Evolutionary conservation across 2,113 vertebrate genomes (phyloP).

Genomic region (Delphinapterus leucas): DNA sequence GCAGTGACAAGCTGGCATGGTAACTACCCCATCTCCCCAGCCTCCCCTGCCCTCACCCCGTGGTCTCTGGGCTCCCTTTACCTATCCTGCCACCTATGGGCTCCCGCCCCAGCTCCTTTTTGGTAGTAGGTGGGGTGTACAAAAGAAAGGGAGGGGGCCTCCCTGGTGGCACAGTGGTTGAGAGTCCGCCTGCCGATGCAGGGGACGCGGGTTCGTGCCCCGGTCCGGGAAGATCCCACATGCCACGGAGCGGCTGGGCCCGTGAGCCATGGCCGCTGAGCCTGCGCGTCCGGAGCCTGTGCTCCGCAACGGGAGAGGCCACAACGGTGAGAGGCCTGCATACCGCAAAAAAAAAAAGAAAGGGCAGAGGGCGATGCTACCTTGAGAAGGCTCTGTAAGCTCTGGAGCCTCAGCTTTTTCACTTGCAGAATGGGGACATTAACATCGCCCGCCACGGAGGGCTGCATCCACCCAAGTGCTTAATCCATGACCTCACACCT

Average conservation of each 20-base stretch:
- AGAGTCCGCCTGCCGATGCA: no score
- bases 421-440: neutral
- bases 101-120: neutral
- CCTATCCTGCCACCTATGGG: neutral
- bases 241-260: no score
- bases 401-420: neutral
- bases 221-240: no score
- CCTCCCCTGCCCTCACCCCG: neutral
- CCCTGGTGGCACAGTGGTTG: no score
- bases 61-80: neutral
- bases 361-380: neutral
- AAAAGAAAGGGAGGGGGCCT: neutral
- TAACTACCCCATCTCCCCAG: neutral
- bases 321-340: no score
- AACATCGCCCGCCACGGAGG: rapidly evolving
- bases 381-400: neutral
- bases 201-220: no score
- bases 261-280: no score
- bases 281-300: no score
- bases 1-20: neutral
- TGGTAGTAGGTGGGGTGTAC: neutral
- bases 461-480: neutral
- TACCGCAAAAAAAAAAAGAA: neutral
- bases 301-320: no score
- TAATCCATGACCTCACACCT: rapidly evolving